phyloP scores from a whole-genome alignment of 2,113 vertebrate species.

The Stigmatopora argus region DNA sequence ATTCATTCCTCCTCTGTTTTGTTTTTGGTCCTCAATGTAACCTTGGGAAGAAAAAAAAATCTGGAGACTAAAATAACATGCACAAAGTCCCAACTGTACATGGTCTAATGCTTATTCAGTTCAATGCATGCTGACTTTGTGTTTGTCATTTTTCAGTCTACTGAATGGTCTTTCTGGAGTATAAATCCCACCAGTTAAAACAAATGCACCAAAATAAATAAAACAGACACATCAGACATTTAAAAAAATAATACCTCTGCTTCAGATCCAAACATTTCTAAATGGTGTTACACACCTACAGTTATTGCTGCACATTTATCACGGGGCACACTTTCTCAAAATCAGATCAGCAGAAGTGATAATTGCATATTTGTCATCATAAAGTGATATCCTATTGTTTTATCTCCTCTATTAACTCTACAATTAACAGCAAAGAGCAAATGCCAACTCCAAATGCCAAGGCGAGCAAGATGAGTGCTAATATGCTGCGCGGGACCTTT shows the following conservation, averaged over 20 bases:
- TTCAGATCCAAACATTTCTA: neutral
- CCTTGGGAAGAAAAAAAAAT: slow-evolving; percentile 65
- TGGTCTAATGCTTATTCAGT: slow-evolving; percentile 29
- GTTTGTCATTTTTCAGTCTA: neutral
- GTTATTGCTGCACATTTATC: neutral
- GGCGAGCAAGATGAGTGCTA: neutral
- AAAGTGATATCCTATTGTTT: neutral
- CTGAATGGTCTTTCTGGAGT: no score
- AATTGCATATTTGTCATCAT: neutral
- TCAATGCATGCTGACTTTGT: slow-evolving; percentile 4
- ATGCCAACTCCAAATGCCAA: neutral
- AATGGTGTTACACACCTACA: neutral
- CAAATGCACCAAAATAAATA: no score
- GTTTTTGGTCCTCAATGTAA: slow-evolving; percentile 38
- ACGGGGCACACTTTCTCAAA: neutral
- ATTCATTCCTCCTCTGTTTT: neutral
- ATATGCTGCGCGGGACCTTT: neutral
- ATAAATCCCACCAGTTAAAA: no score
- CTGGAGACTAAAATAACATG: no score
- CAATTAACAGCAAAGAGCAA: neutral
- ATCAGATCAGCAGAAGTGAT: neutral
- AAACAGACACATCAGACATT: no score
- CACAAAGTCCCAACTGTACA: slow-evolving; percentile 39
- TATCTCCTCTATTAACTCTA: neutral
- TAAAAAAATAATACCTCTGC: no score